Evolutionary conservation across 2,113 vertebrate genomes (phyloP).

Genomic region (Lamprotornis superbus): DNA sequence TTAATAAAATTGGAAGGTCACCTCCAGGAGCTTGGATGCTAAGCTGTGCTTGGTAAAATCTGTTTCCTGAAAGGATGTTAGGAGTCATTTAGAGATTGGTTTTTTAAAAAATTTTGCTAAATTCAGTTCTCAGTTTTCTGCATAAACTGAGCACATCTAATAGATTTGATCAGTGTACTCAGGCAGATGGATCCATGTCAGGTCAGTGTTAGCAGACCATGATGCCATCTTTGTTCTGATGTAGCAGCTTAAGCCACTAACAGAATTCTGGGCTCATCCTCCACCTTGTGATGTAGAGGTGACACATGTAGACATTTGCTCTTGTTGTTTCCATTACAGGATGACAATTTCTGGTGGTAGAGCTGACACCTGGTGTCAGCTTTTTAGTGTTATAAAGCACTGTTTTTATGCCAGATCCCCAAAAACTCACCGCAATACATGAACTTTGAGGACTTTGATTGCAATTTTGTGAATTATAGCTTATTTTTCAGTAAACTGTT

Average conservation of each 20-base stretch:
- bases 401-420: neutral
- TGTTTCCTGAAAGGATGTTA: neutral
- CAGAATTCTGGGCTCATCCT: neutral
- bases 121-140: neutral
- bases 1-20: neutral
- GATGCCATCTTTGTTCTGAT: neutral
- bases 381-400: neutral
- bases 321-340: neutral
- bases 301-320: neutral
- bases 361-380: neutral
- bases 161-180: neutral
- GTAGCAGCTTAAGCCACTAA: neutral
- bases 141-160: neutral
- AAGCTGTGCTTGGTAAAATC: neutral
- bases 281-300: neutral
- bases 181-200: neutral
- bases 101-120: neutral
- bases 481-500: neutral
- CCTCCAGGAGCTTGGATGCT: neutral
- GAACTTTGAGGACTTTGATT: neutral
- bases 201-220: neutral
- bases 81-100: neutral
- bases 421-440: neutral
- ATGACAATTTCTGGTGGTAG: neutral
- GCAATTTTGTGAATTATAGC: neutral